Evolutionary conservation across 2,797 vertebrate species (phyloP).

Genomic region (Natrix natrix): DNA sequence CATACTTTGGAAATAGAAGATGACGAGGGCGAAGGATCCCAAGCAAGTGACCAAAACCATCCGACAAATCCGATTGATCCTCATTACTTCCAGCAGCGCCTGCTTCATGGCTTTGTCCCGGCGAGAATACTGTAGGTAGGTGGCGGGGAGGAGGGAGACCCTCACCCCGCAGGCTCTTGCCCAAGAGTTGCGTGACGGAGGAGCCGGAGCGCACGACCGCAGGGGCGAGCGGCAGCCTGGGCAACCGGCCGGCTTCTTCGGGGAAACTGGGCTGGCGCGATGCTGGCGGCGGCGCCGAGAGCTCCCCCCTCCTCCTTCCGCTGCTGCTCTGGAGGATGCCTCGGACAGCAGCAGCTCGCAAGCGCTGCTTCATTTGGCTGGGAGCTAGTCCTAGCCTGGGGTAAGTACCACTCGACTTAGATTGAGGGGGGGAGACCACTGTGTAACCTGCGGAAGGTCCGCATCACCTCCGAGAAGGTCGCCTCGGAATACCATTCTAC

Average conservation of each 20-base stretch:
- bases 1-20: slow-evolving; percentile 99
- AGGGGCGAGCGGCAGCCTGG: not conserved
- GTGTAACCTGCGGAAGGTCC: slow-evolving; percentile 31
- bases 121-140: slow-evolving; percentile 23
- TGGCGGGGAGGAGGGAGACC: slow-evolving; percentile 12
- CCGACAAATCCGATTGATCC: slow-evolving; percentile 95
- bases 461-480: slow-evolving; percentile 2
- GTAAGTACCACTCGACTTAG: slow-evolving; percentile 53
- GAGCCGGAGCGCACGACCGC: slow-evolving; percentile 35
- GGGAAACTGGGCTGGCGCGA: not conserved
- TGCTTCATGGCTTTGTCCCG: slow-evolving; percentile 86
- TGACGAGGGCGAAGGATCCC: slow-evolving; percentile 95
- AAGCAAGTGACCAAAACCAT: slow-evolving; percentile 95
- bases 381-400: slow-evolving; percentile 63
- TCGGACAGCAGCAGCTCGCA: slow-evolving; percentile 40
- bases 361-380: slow-evolving; percentile 62
- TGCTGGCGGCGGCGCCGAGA: slow-evolving; percentile 16
- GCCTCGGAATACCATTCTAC: not conserved
- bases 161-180: not conserved
- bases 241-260: not conserved
- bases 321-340: slow-evolving; percentile 47
- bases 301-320: slow-evolving; percentile 13
- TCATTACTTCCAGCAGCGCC: slow-evolving; percentile 90
- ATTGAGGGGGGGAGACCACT: slow-evolving; percentile 39
- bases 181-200: slow-evolving; percentile 15